Evolutionary conservation across 2,888 invertebrate species (phyloP), one percentile per base, ranked within the genome.

Genomic region (Dendrolimus pini): DNA sequence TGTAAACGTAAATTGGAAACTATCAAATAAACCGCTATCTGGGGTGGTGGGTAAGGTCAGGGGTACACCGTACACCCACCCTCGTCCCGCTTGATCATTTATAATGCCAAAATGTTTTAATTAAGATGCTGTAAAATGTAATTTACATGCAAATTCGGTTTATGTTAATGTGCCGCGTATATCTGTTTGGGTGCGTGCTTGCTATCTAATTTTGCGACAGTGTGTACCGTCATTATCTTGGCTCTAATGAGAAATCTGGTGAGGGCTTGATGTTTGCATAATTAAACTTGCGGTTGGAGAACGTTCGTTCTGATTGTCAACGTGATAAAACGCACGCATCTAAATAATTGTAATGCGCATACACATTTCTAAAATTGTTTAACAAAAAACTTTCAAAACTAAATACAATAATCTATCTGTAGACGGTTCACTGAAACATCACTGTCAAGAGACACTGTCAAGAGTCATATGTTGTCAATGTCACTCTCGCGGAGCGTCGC

Each of bases 91-190:
- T 83, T 84, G 89, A 91, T 91, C 91, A 91, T 91, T 91, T 91
- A 91, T 91, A 91, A 91, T 91, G 90, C 90, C 91, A 91, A 91
- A 91, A 91, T 91, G 91, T 91, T 91, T 91, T 91, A 91, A 91
- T 91, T 91, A 91, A 91, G 91, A 91, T 87, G 91, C 90, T 91
- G 91, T 91, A 91, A 91, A 91, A 91, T 89, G 91, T 91, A 91
- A 91, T 91, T 91, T 91, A 91, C 91, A 91, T 91, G 91, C 91
- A 91, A 91, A 91, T 91, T 91, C 90, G 91, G 91, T 91, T 91
- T 91, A 91, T 91, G 91, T 91, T 91, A 91, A 91, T 91, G 91
- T 85, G 82, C 82, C 84, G 83, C 88, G 89, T 89, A 89, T 90
- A 88, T 90, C 88, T 89, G 90, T 89, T 89, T 89, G 89, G 89